Evolutionary conservation across 1,140 invertebrate species (phyloP).

Genomic region (Drosophila yakuba): DNA sequence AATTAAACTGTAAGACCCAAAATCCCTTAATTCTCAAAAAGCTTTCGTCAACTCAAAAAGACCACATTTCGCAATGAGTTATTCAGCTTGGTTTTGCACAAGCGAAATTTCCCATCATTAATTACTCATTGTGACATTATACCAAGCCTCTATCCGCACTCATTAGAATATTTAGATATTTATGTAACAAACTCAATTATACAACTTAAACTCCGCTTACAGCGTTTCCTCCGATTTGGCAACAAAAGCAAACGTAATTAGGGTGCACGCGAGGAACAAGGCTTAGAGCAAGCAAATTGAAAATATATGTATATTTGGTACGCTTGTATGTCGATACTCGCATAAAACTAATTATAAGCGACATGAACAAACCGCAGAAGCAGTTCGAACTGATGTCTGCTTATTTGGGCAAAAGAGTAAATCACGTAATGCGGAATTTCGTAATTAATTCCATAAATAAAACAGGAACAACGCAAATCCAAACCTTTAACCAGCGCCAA

Average conservation of each 20-base stretch:
- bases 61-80: constrained; percentile 1
- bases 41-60: constrained; percentile 19
- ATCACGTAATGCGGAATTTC: constrained; percentile 39
- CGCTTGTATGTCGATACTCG: constrained; percentile 1
- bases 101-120: constrained; percentile 21
- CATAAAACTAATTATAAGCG: constrained; percentile 40
- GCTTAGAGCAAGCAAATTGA: not conserved
- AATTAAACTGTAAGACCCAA: not conserved
- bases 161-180: constrained; percentile 31
- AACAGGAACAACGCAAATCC: constrained; percentile 1
- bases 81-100: constrained; percentile 9
- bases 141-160: not conserved
- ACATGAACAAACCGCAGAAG: constrained; percentile 5
- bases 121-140: constrained; percentile 13
- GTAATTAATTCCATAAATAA: constrained; percentile 64
- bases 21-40: constrained; percentile 14
- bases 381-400: not conserved
- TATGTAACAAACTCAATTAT: constrained; percentile 29
- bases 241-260: constrained; percentile 2
- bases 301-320: constrained; percentile 3
- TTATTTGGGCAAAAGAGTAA: constrained; percentile 23
- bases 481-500: constrained; percentile 1
- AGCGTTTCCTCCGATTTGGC: not conserved
- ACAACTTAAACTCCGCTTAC: constrained; percentile 5
- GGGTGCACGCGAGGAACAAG: not conserved